Base-by-base conservation (phyloP, 2,888 invertebrate species). In the Merodon equestris region DNA sequence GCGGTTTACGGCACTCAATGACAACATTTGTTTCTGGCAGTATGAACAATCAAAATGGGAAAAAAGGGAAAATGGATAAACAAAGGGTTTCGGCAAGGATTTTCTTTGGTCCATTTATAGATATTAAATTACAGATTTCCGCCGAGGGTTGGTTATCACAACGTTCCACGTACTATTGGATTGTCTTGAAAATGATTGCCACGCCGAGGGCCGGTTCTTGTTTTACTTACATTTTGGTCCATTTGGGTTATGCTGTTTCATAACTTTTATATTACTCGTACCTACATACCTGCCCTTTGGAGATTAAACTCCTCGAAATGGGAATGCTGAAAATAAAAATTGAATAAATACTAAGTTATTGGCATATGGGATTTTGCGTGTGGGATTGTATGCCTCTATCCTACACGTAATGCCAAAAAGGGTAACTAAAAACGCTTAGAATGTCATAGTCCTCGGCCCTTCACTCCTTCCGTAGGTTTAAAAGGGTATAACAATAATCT, bases 11-110 rank as follows among this genome's bases (percentile, higher is more conserved):
- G 64, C 74, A 81, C 71, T 73, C 81, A 81, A 66, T 71, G 68
- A 51, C 71, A 74, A 48, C 70, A 81, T 75, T 75, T 54, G 45
- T 70, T 67, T 19, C 68, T 79, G 73, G 63, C 67, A 73, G 57
- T 44, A 38, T 38, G 60, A 51, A 63, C 66, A 40, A 63, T 68
- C 36, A 61, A 72, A 82, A 73, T 38, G 70, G 18, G 60, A 54
- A 70, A 51, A 66, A 81, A 76, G 79, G 74, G 73, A 82, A 72
- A 67, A 82, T 81, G 79, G 57, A 56, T 54, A 66, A 79, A 77
- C 67, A 79, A 82, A 83, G 82, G 81, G 82, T 81, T 82, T 81
- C 77, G 61, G 54, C 61, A 61, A 75, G 61, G 70, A 81, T 81
- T 81, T 75, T 48, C 71, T 71, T 64, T 71, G 81, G 81, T 81